Evolutionary conservation across 2,797 vertebrate genomes (phyloP), one percentile per base, ranked within the genome.

Genomic region (Lophius americanus): DNA sequence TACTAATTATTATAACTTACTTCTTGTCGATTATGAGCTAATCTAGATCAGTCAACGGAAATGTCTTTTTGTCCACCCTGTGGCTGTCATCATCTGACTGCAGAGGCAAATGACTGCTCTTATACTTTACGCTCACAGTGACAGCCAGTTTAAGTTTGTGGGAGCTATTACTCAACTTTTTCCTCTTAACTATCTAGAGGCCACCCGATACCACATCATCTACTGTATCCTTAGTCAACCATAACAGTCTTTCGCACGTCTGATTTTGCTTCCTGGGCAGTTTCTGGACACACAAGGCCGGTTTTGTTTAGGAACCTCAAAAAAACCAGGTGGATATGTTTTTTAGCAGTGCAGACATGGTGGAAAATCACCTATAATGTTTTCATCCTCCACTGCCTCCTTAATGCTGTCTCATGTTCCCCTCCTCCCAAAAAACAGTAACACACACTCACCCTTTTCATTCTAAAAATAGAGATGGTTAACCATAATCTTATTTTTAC

Each of bases 331-430:
- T 84, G 84, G 72, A 69, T 73, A 74, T 43, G 58, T 78, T 84
- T 79, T 23, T 68, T 78, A 85, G 68, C 60, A 65, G 57, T 11
- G 74, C 79, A 85, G 83, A 88, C 78, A 4, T 80, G 72, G 68
- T 86, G 88, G 89, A 90, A 92, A 91, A 91, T 86, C 72, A 75
- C 70, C 85, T 80, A 57, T 82, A 85, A 89, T 85, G 82, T 76
- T 84, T 84, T 83, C 83, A 83, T 82, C 60, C 73, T 72, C 23
- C 23, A 23, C 23, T 23, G 23, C 23, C 23, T 23, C 23, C 23
- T 23, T 23, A 23, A 23, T 23, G 23, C 23, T 23, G 69, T n/a
- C 23, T 49, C 60, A 68, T 49, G 46, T 37, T 53, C 39, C 58
- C 68, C 81, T 81, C 71, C 71, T 65, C 59, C 71, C 62, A 53